Conservation (phyloP, 1,140 invertebrate species). For the Mycetomoellerius zeteki region DNA sequence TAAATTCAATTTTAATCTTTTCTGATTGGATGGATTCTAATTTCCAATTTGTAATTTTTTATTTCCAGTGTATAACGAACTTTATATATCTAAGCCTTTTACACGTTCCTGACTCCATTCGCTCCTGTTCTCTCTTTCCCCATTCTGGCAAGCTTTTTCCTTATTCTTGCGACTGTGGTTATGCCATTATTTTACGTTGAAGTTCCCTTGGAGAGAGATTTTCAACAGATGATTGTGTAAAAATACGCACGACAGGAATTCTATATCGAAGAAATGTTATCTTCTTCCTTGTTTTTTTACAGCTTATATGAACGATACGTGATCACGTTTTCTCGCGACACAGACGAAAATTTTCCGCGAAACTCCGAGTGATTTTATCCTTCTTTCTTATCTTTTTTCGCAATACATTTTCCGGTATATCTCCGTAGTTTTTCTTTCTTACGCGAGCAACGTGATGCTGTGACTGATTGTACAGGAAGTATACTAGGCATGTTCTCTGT, state of each 20-base stretch:
- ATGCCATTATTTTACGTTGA: neutral
- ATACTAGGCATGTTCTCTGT: neutral
- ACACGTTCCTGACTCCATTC: neutral
- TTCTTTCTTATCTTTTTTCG: constrained; percentile 6
- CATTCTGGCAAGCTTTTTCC: neutral
- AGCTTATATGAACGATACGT: neutral
- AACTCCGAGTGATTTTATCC: neutral
- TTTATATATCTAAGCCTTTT: neutral
- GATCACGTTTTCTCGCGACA: neutral
- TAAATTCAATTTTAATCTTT: no score
- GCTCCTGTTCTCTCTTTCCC: neutral
- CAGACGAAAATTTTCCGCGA: neutral
- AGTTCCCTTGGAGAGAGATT: neutral
- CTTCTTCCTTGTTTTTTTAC: neutral
- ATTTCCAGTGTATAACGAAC: no score
- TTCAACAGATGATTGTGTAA: neutral
- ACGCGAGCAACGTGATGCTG: constrained; percentile 75
- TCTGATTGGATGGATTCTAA: no score
- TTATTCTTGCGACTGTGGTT: neutral
- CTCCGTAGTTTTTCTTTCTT: constrained; percentile 49
- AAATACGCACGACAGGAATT: neutral
- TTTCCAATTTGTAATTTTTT: no score
- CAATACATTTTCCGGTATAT: neutral
- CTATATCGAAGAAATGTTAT: neutral
- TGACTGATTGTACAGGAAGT: constrained; percentile 60